Base-by-base conservation (phyloP, 2,888 invertebrate species). In the Adineta ricciae region DNA sequence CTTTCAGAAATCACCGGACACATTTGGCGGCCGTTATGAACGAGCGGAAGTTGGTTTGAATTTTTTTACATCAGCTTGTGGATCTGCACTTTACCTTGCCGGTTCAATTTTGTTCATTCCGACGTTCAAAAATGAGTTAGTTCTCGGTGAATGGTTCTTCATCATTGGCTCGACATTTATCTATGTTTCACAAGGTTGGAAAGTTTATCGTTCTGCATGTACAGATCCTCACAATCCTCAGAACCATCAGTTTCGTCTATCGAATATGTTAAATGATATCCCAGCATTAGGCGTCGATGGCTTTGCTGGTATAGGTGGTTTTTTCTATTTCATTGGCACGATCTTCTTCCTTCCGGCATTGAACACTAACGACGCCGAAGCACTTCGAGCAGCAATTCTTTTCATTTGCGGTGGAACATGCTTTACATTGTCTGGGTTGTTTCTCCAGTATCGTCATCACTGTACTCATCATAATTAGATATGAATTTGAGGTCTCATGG, bases 51-150 rank as follows among this genome's bases (percentile, higher is more conserved):
- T 56, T 27, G 56, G 56, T 27, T 8, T 56, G 14, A 56, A 78
- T 78, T 78, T 41, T 41, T 78, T 78, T n/a, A 5, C 24, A n/a
- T 41, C 78, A 11, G 78, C 41, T 41, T 78, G 78, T 41, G 78
- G 78, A 14, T 41, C 41, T 11, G 78, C 78, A n/a, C 8, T 41
- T 24, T 78, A 78, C n/a, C n/a, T 78, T 36, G 41, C 41, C 41
- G 78, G 78, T 24, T 78, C 78, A 38, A 78, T 78, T 36, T 41
- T 78, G 24, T 78, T 78, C n/a, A 41, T 78, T n/a, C 78, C 38
- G 14, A 14, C 11, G 1, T 78, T 78, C 24, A 9, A 41, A 24
- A 24, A 78, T 8, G 24, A 38, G 11, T 41, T 41, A 78, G 0
- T 41, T 41, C 2, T 21, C 9, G 78, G 78, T 78, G 41, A 78